Conservation (phyloP, 2,888 invertebrate species). For the Priocnemis perturbator region DNA sequence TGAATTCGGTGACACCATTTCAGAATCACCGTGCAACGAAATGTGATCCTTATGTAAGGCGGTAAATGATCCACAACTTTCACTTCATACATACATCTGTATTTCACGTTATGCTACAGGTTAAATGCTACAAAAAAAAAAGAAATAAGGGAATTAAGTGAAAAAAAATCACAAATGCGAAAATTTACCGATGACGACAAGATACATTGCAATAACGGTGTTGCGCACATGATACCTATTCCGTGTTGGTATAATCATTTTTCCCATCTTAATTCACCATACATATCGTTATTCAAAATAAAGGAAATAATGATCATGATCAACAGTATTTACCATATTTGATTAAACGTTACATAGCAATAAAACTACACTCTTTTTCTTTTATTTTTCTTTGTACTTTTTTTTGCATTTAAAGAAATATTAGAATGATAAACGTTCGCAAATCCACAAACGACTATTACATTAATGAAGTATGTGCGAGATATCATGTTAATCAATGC, state of each 20-base stretch:
- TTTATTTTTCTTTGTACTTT: conserved; percentile 43
- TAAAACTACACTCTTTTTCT: conserved; percentile 39
- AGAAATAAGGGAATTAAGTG: conserved; percentile 60
- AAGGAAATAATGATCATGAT: conserved; percentile 18
- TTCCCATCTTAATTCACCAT: conserved; percentile 8
- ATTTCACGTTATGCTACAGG: conserved; percentile 62
- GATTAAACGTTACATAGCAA: conserved; percentile 26
- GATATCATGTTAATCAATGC: neutral
- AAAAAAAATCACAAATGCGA: conserved; percentile 64
- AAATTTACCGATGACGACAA: conserved; percentile 54
- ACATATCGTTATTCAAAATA: conserved; percentile 10
- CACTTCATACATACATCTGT: conserved; percentile 48
- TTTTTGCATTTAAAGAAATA: conserved; percentile 40
- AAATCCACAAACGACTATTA: conserved; percentile 28
- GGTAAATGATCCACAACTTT: conserved; percentile 6
- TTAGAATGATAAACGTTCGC: conserved; percentile 27
- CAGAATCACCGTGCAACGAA: too few species aligned
- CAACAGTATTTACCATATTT: conserved; percentile 7
- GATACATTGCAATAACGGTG: conserved; percentile 46
- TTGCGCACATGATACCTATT: conserved; percentile 44
- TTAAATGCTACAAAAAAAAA: conserved; percentile 67
- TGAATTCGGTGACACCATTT: neutral
- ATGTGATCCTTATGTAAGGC: too few species aligned
- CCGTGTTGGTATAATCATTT: conserved; percentile 1
- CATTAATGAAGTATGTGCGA: conserved; percentile 24